Conservation (phyloP, 1,140 invertebrate species). For the Ceratoteleas bidentatus region DNA sequence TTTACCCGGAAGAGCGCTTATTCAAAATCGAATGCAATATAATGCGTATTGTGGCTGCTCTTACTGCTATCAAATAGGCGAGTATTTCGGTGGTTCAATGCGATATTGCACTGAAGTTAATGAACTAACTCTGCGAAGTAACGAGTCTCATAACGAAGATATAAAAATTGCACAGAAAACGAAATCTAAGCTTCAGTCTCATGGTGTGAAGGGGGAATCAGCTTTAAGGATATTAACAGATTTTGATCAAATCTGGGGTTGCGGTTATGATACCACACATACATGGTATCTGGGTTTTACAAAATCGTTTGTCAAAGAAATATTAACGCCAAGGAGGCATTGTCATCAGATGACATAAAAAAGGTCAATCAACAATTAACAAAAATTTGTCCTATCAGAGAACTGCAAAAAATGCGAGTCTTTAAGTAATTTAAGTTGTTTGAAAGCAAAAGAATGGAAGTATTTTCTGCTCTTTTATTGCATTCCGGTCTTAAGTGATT, state of each 20-base stretch:
- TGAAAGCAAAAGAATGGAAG: too few relatives aligned
- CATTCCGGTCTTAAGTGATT: too few relatives aligned
- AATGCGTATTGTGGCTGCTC: neutral
- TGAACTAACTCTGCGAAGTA: neutral
- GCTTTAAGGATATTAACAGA: neutral
- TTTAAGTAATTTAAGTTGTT: too few relatives aligned
- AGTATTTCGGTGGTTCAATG: neutral
- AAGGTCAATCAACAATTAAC: neutral
- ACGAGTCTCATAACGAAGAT: neutral
- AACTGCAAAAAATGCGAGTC: too few relatives aligned
- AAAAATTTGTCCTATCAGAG: neutral
- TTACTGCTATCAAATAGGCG: neutral
- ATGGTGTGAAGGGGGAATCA: neutral
- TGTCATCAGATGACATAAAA: neutral
- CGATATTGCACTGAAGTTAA: neutral
- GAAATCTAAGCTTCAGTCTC: neutral
- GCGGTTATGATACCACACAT: neutral
- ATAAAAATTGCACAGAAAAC: neutral
- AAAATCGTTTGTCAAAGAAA: neutral
- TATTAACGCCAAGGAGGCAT: neutral
- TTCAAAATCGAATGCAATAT: neutral
- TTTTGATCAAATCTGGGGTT: conserved; percentile 1
- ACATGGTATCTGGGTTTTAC: conserved; percentile 3
- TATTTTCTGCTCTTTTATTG: too few relatives aligned
- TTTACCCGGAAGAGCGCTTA: neutral